Conservation (phyloP, 2,797 vertebrate species). For the Molossus molossus region DNA sequence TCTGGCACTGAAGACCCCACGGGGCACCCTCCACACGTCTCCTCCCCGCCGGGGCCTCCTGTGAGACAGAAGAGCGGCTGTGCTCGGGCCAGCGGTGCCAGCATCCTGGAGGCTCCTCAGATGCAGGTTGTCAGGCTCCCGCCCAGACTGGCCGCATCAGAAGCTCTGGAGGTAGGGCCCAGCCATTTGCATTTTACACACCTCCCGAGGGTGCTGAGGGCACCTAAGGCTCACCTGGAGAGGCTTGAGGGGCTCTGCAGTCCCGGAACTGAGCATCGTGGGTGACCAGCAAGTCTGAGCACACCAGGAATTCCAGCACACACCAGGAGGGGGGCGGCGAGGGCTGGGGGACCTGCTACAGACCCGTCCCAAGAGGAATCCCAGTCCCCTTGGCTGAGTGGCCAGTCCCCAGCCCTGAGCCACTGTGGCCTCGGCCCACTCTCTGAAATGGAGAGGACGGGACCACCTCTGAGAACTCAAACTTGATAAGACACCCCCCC, state of each 20-base stretch:
- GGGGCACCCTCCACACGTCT: neutral
- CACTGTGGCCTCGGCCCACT: too few species aligned
- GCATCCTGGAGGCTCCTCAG: neutral
- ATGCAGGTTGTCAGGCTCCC: neutral
- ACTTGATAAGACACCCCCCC: rapidly evolving
- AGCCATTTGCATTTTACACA: neutral
- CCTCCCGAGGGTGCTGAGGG: neutral
- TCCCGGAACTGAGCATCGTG: neutral
- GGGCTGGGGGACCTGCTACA: neutral
- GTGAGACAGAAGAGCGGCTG: rapidly evolving
- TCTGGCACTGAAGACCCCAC: neutral
- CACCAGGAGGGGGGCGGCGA: rapidly evolving
- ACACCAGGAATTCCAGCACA: neutral
- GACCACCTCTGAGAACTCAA: neutral
- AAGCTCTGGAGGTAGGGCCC: neutral
- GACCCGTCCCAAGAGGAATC: neutral
- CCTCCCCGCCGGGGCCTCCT: neutral
- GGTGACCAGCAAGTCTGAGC: neutral
- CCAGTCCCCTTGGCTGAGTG: neutral
- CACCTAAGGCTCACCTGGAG: neutral
- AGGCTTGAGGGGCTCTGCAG: neutral
- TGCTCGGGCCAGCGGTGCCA: neutral
- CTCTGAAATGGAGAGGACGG: too few species aligned
- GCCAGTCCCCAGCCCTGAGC: too few species aligned
- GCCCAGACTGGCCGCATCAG: neutral